Base-by-base conservation (phyloP, 2,113 vertebrate species). In the Orthochromis indermauri region DNA sequence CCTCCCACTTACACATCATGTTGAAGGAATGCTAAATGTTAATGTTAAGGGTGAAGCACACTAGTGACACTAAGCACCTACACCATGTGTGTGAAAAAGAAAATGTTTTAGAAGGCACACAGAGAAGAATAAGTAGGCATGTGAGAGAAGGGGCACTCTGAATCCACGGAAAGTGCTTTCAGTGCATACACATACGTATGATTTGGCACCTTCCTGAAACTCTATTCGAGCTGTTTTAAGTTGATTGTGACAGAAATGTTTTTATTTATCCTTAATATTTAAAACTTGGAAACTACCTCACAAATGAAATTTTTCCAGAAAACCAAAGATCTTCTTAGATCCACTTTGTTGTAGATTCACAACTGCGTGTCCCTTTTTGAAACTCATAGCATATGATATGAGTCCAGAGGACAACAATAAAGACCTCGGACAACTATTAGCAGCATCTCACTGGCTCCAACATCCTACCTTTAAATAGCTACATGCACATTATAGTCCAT, bases 221-320 rank as follows among this genome's bases (percentile, higher is more conserved):
- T 19, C 14, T 47, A 0, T 28, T 2, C 0, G 10, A 45, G 3
- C 14, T 26, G 6, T 47, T 73, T 45, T 47, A 3, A 47, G 21
- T 47, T 2, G 40, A 47, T 28, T 47, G 13, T 76, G 24, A 47
- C 21, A 76, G 40, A 47, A 26, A 19, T 76, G 24, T 11, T 49
- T 49, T 17, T 76, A 45, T 76, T 76, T 26, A 47, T 47, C 16
- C 0, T 5, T 5, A 47, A 76, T 17, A 47, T 76, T 47, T 28
- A 47, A 76, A 76, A 17, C 68, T 28, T 28, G 3, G 42, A 76
- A 76, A 47, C 24, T 47, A 47, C 40, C 40, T 76, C 40, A 76
- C 10, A 47, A 17, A 7, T 76, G 16, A 45, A 6, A 73, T 45
- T 73, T 45, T 73, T 73, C 37, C 40, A 26, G 1, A 17, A 76